Percentiles rank a stretch among this genome's conserved stretches.
Conservation (phyloP, 2,888 invertebrate genomes). For the Stegana nigrithorax region DNA sequence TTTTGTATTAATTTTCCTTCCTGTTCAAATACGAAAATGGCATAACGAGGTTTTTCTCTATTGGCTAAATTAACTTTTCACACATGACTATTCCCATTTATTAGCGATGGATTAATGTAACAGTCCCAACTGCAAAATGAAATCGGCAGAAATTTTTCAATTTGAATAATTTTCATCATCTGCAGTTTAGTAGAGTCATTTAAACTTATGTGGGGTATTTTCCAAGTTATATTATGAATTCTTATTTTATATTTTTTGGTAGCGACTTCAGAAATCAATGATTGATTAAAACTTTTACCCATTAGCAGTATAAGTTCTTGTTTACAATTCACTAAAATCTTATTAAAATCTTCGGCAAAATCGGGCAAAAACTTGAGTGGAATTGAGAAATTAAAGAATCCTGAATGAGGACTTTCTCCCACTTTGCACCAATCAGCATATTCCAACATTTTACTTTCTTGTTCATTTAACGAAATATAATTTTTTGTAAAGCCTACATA, state of each 20-base stretch:
- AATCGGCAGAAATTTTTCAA: slow-evolving; percentile 18
- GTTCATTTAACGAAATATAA: no score
- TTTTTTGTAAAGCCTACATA: no score
- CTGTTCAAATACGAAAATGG: slow-evolving; percentile 64
- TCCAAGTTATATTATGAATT: slow-evolving; percentile 10
- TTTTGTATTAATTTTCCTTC: slow-evolving; percentile 51
- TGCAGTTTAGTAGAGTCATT: slow-evolving; percentile 22
- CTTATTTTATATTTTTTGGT: background rate
- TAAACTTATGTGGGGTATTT: slow-evolving; percentile 24
- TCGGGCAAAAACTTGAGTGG: no score
- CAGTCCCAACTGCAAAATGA: slow-evolving; percentile 31
- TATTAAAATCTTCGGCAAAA: no score
- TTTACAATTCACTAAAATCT: no score
- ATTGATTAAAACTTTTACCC: no score
- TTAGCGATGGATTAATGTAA: slow-evolving; percentile 37
- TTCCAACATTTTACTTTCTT: no score
- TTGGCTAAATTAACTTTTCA: slow-evolving; percentile 60
- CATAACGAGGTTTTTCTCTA: slow-evolving; percentile 62
- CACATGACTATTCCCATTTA: slow-evolving; percentile 49
- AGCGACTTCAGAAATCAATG: no score
- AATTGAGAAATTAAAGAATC: no score
- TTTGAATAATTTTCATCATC: slow-evolving; percentile 25
- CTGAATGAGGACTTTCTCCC: no score
- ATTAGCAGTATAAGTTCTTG: no score
- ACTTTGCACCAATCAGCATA: no score